phyloP scores from a whole-genome alignment of 2,797 vertebrate species.

The Xenops minutus region DNA sequence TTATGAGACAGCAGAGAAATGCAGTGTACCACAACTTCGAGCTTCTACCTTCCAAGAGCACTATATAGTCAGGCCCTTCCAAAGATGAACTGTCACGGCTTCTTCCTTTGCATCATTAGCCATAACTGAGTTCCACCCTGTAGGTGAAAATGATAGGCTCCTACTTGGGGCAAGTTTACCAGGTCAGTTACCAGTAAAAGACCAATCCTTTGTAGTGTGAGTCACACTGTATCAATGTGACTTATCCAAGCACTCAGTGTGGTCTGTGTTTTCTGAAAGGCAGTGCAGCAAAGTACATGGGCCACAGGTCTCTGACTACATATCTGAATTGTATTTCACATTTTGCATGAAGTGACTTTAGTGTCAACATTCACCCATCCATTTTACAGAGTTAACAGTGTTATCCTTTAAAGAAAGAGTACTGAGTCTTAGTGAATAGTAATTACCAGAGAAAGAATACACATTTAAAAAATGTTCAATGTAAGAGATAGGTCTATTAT shows the following conservation, averaged over 20 bases:
- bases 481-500: constrained; percentile 2
- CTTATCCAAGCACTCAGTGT: not conserved
- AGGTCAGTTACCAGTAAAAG: not conserved
- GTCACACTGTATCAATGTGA: not conserved
- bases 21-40: fast-evolving
- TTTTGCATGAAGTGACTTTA: not conserved
- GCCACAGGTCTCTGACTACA: not conserved
- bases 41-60: not conserved
- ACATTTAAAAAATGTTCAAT: not conserved
- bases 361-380: not conserved
- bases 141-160: not conserved
- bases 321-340: not conserved
- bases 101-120: not conserved
- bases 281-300: not conserved
- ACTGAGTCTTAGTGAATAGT: not conserved
- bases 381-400: not conserved
- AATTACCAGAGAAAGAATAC: not conserved
- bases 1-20: not conserved
- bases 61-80: not conserved
- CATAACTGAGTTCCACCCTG: not conserved
- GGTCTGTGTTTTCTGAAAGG: not conserved
- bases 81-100: not conserved
- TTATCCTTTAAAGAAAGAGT: not conserved
- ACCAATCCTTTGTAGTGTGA: not conserved
- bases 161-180: not conserved